Conservation (phyloP, 2,797 vertebrate genomes). For the Enteromius treurensis region DNA sequence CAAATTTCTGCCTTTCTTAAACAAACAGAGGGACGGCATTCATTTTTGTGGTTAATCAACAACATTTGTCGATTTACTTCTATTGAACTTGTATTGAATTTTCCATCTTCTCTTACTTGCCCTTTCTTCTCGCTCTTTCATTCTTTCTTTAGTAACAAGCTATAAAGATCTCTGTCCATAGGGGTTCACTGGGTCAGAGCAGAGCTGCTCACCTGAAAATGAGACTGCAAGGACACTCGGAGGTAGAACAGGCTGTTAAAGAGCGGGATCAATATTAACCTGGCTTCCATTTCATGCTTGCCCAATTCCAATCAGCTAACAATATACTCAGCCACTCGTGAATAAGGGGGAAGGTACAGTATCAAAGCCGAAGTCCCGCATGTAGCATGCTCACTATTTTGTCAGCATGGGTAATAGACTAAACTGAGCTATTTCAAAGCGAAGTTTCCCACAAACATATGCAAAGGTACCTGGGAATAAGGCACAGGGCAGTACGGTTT, state of each 20-base stretch:
- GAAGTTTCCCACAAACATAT: slow-evolving; percentile 45
- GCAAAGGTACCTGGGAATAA: slow-evolving; percentile 17
- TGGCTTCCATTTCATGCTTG: slow-evolving; percentile 99
- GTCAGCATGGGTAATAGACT: slow-evolving; percentile 93
- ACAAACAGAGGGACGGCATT: background rate
- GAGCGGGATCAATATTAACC: slow-evolving; percentile 98
- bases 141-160: slow-evolving; percentile 60
- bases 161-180: slow-evolving; percentile 68
- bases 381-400: slow-evolving; percentile 91
- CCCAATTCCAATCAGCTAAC: slow-evolving; percentile 95
- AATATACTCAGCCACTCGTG: slow-evolving; percentile 85
- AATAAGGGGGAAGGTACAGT: slow-evolving; percentile 84
- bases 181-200: slow-evolving; percentile 65
- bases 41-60: background rate
- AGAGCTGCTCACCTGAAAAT: slow-evolving; percentile 80
- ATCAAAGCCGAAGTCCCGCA: slow-evolving; percentile 82
- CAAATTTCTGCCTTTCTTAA: background rate
- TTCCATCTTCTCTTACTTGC: background rate
- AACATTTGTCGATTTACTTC: background rate
- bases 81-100: background rate
- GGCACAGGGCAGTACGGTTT: background rate
- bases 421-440: slow-evolving; percentile 72
- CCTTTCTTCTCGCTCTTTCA: background rate
- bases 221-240: slow-evolving; percentile 91
- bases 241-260: slow-evolving; percentile 90